A percentile compares a stretch with the other conserved stretches of the same genome.
Conservation (phyloP, 2,113 vertebrate species). For the Takifugu flavidus region DNA sequence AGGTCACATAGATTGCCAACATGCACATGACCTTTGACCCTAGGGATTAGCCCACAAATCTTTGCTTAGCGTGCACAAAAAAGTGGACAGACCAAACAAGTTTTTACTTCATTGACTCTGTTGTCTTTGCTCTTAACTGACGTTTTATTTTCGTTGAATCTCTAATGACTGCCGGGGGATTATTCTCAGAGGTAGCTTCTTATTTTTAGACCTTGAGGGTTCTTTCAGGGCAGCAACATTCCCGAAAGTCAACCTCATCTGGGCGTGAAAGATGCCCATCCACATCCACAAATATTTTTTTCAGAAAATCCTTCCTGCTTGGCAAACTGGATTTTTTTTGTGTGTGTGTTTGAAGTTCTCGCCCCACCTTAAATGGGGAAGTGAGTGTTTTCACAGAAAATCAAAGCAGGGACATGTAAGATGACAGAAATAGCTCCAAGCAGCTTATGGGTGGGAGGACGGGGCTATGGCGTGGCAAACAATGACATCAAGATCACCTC, state of each 20-base stretch:
- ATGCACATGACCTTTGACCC: no score
- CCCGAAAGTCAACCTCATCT: slow-evolving; percentile 20
- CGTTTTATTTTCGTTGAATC: background rate
- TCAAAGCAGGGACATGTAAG: slow-evolving; percentile 20
- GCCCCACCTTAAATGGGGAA: slow-evolving; percentile 37
- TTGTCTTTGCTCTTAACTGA: no score
- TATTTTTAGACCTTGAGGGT: slow-evolving; percentile 4
- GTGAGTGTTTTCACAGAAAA: slow-evolving; percentile 44
- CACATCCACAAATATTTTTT: slow-evolving; percentile 16
- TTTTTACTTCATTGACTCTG: no score
- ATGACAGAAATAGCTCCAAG: slow-evolving; percentile 59
- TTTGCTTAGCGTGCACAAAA: no score
- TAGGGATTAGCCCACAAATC: background rate
- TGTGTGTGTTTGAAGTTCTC: slow-evolving; percentile 52
- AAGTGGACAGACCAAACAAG: no score
- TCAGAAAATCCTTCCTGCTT: slow-evolving; percentile 20
- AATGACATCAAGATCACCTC: slow-evolving; percentile 52
- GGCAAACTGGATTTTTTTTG: slow-evolving; percentile 16
- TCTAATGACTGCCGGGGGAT: background rate
- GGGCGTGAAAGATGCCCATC: slow-evolving; percentile 15
- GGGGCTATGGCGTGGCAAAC: slow-evolving; percentile 30
- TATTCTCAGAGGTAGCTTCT: background rate
- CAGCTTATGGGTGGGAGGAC: slow-evolving; percentile 50
- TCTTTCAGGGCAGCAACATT: slow-evolving; percentile 4
- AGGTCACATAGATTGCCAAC: no score